A percentile compares a stretch with the other conserved stretches of the same genome.
These are phyloP conservation scores for Eulemur macaco DNA, from an alignment of 2,113 vertebrate genomes.

Conservation along the genomic window DNA sequence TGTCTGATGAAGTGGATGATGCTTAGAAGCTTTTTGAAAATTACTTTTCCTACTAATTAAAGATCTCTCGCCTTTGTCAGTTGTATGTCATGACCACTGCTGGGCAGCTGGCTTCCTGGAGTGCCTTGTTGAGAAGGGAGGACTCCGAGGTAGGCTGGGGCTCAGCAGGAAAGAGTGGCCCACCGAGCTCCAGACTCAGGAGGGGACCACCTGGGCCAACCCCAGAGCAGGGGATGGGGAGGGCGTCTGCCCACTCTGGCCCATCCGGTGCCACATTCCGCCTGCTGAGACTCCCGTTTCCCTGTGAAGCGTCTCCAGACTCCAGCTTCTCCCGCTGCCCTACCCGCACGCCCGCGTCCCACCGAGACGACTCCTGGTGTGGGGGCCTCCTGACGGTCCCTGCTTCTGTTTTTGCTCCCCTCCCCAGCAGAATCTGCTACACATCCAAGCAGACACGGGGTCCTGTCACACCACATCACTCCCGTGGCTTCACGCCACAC, in stretches of 20 bases:
- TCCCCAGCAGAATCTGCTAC: not conserved
- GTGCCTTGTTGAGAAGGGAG: too few relatives aligned
- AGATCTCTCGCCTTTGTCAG: not conserved
- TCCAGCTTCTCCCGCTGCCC: accelerated
- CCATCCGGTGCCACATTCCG: accelerated
- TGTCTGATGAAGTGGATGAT: not conserved
- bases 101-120: not conserved
- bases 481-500: not conserved
- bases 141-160: too few relatives aligned
- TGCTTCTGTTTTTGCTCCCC: not conserved
- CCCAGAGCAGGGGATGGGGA: not conserved
- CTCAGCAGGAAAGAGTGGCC: not conserved
- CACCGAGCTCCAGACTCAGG: not conserved
- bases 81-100: accelerated
- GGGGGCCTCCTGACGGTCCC: not conserved
- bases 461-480: not conserved
- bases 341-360: accelerated
- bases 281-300: not conserved
- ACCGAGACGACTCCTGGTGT: not conserved
- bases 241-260: too few relatives aligned
- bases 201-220: too few relatives aligned
- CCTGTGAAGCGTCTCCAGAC: not conserved
- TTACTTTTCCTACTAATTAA: not conserved
- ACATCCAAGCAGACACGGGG: too few relatives aligned
- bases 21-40: not conserved